Evolutionary conservation across 2,113 vertebrate species (phyloP).

Genomic region (Gallinago media): DNA sequence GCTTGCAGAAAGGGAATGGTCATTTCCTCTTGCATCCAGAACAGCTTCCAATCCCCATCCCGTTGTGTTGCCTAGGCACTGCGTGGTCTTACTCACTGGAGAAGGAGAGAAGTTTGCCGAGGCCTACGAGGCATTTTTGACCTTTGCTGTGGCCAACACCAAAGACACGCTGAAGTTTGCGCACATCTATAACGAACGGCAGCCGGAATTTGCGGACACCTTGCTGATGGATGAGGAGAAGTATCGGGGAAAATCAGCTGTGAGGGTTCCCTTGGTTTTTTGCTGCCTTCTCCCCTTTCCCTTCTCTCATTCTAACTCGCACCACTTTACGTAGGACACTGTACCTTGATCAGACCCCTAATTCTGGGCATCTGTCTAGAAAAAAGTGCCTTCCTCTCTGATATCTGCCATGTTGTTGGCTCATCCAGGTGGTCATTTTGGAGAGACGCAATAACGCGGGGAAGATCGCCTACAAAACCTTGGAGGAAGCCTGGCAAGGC

Average conservation of each 20-base stretch:
- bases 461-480: constrained; percentile 82
- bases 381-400: not conserved
- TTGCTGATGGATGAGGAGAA: constrained; percentile 80
- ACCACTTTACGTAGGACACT: not conserved
- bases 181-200: constrained; percentile 85
- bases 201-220: constrained; percentile 84
- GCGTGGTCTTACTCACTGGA: constrained; percentile 86
- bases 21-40: not conserved
- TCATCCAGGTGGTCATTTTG: constrained; percentile 87
- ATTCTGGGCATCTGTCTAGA: not conserved
- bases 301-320: not conserved
- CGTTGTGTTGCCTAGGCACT: constrained; percentile 79
- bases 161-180: constrained; percentile 90
- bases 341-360: not conserved
- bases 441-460: constrained; percentile 88
- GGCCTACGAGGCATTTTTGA: constrained; percentile 86
- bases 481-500: constrained; percentile 88
- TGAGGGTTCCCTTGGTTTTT: constrained; percentile 41
- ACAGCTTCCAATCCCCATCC: not conserved
- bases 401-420: not conserved
- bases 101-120: constrained; percentile 79
- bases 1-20: not conserved
- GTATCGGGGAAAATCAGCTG: constrained; percentile 68
- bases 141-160: constrained; percentile 87
- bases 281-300: not conserved